A percentile compares a stretch with the other conserved stretches of the same genome.
phyloP scores from a whole-genome alignment of 2,888 invertebrate genomes.

The Ichneumon xanthorius region DNA sequence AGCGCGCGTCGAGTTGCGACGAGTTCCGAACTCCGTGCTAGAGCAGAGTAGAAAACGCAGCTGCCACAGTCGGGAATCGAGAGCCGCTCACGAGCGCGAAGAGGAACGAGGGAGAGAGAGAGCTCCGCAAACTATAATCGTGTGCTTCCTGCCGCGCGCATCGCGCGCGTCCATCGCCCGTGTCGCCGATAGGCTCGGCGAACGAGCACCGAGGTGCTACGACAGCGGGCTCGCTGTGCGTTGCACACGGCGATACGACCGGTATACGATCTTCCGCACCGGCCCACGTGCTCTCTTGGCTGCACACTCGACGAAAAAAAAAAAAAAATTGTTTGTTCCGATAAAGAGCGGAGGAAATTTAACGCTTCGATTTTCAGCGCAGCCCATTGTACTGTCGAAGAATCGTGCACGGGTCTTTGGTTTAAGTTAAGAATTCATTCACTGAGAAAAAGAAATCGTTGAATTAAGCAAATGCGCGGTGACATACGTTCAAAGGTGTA shows the following conservation, averaged over 20 bases:
- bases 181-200: conserved; percentile 76
- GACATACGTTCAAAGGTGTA: too few relatives aligned
- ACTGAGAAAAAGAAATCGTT: too few relatives aligned
- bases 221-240: conserved; percentile 5
- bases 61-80: conserved; percentile 33
- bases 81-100: conserved; percentile 23
- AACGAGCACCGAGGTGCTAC: conserved; percentile 52
- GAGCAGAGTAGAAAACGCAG: conserved; percentile 41
- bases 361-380: background rate
- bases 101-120: conserved; percentile 48
- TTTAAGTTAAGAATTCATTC: background rate
- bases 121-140: conserved; percentile 76
- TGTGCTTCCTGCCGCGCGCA: conserved; percentile 80
- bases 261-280: conserved; percentile 25
- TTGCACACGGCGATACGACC: conserved; percentile 13
- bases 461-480: too few relatives aligned
- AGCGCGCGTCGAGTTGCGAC: conserved; percentile 13
- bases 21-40: conserved; percentile 22
- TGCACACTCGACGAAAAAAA: background rate
- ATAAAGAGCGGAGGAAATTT: background rate
- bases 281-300: conserved; percentile 33
- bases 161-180: conserved; percentile 75
- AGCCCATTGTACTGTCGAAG: background rate
- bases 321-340: conserved; percentile 13
- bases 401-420: background rate